These are phyloP conservation scores for Eupeodes luniger DNA, from an alignment of 2,888 invertebrate species.

Conservation along the genomic window DNA sequence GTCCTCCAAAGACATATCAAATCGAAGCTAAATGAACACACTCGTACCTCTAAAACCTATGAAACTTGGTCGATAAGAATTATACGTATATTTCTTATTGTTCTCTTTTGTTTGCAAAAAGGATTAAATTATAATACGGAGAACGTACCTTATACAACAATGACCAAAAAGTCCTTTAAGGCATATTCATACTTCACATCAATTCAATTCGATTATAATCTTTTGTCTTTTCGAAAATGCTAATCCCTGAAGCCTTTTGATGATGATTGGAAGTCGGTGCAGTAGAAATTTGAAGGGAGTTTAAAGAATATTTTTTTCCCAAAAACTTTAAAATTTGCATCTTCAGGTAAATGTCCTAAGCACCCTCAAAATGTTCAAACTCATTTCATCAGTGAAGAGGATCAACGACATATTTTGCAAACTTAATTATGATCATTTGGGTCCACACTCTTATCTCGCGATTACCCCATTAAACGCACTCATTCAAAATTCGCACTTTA, in stretches of 20 bases:
- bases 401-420: slow-evolving; percentile 33
- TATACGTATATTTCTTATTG: slow-evolving; percentile 20
- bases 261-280: slow-evolving; percentile 48
- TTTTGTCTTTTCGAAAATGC: slow-evolving; percentile 55
- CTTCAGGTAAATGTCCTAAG: background rate
- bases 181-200: background rate
- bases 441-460: slow-evolving; percentile 51
- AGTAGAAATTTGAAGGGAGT: background rate
- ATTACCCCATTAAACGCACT: slow-evolving; percentile 57
- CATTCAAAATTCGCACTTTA: slow-evolving; percentile 71
- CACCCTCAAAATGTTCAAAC: background rate
- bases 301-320: background rate
- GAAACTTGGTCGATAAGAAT: background rate
- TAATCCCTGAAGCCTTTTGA: slow-evolving; percentile 35
- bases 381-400: slow-evolving; percentile 4
- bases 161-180: slow-evolving; percentile 45
- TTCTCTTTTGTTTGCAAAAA: slow-evolving; percentile 35
- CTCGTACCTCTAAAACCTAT: slow-evolving; percentile 25
- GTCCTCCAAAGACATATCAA: slow-evolving; percentile 7
- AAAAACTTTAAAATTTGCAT: background rate
- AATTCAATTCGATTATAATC: slow-evolving; percentile 47
- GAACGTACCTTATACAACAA: slow-evolving; percentile 35
- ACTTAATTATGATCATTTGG: slow-evolving; percentile 72
- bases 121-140: slow-evolving; percentile 51
- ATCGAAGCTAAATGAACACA: slow-evolving; percentile 7